phyloP scores from a whole-genome alignment of 2,888 invertebrate genomes.

The Diploptera punctata region DNA sequence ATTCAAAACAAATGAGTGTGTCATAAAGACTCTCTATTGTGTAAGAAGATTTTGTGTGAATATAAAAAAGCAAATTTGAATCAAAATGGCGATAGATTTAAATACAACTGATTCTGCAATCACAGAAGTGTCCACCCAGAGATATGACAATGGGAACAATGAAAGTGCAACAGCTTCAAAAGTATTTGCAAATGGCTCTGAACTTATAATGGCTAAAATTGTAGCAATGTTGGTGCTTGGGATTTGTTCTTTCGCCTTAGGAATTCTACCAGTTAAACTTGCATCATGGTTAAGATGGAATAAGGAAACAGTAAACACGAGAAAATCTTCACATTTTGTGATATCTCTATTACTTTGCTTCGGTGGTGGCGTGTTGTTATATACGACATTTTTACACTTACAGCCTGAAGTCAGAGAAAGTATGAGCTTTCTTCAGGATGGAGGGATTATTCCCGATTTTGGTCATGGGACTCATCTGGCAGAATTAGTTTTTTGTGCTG shows the following conservation, averaged over 20 bases:
- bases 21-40: too few species aligned
- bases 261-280: conserved; percentile 74
- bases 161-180: not conserved
- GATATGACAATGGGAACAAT: not conserved
- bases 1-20: too few species aligned
- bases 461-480: conserved; percentile 60
- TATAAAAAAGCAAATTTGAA: not conserved
- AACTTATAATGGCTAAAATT: conserved; percentile 71
- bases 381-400: conserved; percentile 69
- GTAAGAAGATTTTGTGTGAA: not conserved
- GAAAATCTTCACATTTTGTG: conserved; percentile 49
- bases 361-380: conserved; percentile 69
- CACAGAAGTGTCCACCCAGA: not conserved
- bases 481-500: conserved; percentile 65
- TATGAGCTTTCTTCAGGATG: conserved; percentile 57
- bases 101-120: not conserved
- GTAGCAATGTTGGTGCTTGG: conserved; percentile 82
- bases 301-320: conserved; percentile 43
- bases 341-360: conserved; percentile 67
- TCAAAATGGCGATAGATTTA: not conserved
- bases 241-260: conserved; percentile 75
- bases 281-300: conserved; percentile 70
- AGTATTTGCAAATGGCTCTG: not conserved
- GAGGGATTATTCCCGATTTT: conserved; percentile 54
- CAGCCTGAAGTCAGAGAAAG: conserved; percentile 69